Base-by-base conservation (phyloP, 2,797 vertebrate species). In the Hoplostethus atlanticus region DNA sequence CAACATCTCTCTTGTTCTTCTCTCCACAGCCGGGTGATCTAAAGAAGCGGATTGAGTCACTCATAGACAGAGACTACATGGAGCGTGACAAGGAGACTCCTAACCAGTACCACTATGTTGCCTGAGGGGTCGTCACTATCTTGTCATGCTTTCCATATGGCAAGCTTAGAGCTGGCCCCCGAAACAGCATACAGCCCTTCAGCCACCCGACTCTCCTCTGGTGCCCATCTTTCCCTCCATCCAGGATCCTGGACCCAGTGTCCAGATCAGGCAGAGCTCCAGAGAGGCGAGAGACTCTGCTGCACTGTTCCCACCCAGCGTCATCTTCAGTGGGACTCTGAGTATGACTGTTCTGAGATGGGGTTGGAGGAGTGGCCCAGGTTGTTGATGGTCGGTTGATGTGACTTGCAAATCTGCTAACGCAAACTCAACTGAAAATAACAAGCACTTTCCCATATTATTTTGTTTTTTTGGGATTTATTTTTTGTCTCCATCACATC, bases 41-140 rank as follows among this genome's bases (percentile, higher is more conserved):
- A 87, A 98, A 99, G 92, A 99, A 99, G 88, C 94, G 97, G 65
- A 97, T 98, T 9, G 97, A 98, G 91, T 99, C 97, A 12, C 96
- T 98, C 68, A 98, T 99, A 89, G 97, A 98, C 90, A 95, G 97
- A 95, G 97, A 98, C 93, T 98, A 98, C 90, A 98, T 99, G 97
- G 97, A 99, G 74, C 95, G 96, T 63, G 96, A 98, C 90, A 97
- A 96, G 92, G 97, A 98, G 91, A 98, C 94, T 77, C 96, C 97
- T 0, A 98, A 97, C 87, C 97, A 98, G 90, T 98, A 98, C 93
- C 97, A 97, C 93, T 98, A 98, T 47, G 96, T 98, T 94, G 97
- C 97, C 81, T 98, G 94, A 97, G 53, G 68, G 80, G 79, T 36
- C 53, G 7, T 68, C 38, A 40, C 80, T 87, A 73, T 77, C 73